Base-by-base conservation (phyloP, 2,888 invertebrate genomes). In the Ormyrus thymus region DNA sequence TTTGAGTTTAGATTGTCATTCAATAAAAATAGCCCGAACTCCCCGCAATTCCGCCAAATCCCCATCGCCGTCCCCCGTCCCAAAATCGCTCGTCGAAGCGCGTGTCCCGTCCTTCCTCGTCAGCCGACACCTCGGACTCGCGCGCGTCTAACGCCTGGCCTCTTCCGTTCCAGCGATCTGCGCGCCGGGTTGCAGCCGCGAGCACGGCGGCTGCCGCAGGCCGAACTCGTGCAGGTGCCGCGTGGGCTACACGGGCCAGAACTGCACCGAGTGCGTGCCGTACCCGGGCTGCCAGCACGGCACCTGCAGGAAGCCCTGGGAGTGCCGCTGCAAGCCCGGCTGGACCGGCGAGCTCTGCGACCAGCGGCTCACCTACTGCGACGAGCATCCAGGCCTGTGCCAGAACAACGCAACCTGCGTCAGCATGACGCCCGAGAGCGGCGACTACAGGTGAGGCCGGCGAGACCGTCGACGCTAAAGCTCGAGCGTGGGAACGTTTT, bases 291-390 rank as follows among this genome's bases (percentile, higher is more conserved):
- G 97, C 88, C 93, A 93, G 76, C 94, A 97, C 87, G 98, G 98
- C 29, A 92, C 93, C 73, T 98, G 98, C 89, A 92, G 92, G 76
- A 91, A 94, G 71, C 97, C 97, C 1, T 97, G 97, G 97, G 96
- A 97, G 89, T 98, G 98, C 90, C 93, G 94, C 86, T 98, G 98
- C 89, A 92, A 95, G 84, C 92, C 94, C 1, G 97, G 97, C 70
- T 97, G 96, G 96, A 96, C 97, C 66, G 97, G 97, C 83, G 95
- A 97, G 92, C 93, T 97, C 15, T 98, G 98, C 89, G 95, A 97
- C 89, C 95, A 97, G 93, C 97, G 95, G 87, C 91, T 97, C 74
- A 96, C 95, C 85, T 96, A 94, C 91, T 97, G 97, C 91, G 95
- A 95, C 77, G 94, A 94, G 80, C 94, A 97, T 87, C 92, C 93